Base-by-base conservation (phyloP, 2,888 invertebrate genomes). In the Elysia crispata region DNA sequence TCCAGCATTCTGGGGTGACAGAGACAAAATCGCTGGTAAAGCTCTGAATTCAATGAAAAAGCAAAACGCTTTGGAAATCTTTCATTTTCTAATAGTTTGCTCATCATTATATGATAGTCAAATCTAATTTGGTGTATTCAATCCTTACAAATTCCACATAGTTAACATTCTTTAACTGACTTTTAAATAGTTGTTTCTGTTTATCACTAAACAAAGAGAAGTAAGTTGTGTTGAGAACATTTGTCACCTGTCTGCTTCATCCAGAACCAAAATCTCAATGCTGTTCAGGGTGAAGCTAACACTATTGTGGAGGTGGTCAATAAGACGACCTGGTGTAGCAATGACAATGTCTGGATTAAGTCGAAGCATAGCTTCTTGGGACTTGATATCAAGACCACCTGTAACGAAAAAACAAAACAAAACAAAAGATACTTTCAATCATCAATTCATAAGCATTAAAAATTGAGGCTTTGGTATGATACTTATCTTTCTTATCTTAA, bases 261-360 rank as follows among this genome's bases (percentile, higher is more conserved):
- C 96, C 70, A 96, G 92, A 83, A 96, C 95, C 41, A 96, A 92
- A 76, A 98, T 96, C 82, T 99, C 99, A 82, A 99, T 96, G 77
- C 95, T 95, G 89, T 96, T 95, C 77, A 99, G 94, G 81, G 90
- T 92, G 92, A 99, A 99, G 11, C 96, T 96, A 0, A 98, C 98
- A 0, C 98, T 96, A 92, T 98, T 98, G 91, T 96, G 95, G 72
- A 99, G 94, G 93, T 99, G 99, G 93, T 99, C 99, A 83, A 99
- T 98, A 60, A 99, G 94, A 86, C 99, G 95, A 80, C 99, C 99
- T 0, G 99, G 99, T 0, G 99, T 99, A 0, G 99, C 99, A 89
- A 99, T 98, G 33, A 99, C 98, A 86, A 99, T 95, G 91, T 99
- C 99, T 0, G 99, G 99, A 90, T 96, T 96, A 86, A 96, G 95